A percentile compares a stretch with the other conserved stretches of the same genome.
These are phyloP conservation scores for Manduca sexta DNA, from an alignment of 1,140 invertebrate genomes.

Conservation along the genomic window DNA sequence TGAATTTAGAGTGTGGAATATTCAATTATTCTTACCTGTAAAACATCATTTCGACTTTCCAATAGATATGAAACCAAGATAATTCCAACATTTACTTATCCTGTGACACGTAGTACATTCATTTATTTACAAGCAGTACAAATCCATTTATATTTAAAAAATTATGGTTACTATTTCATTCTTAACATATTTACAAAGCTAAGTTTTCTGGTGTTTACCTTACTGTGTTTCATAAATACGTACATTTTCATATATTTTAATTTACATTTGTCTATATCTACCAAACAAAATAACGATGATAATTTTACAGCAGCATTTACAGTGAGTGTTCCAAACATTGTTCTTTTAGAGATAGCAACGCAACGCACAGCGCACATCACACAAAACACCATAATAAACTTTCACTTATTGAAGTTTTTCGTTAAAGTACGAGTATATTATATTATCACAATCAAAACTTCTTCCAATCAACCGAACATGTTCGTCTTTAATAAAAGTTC, in stretches of 20 bases:
- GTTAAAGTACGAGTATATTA: slow-evolving; percentile 32
- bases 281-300: slow-evolving; percentile 48
- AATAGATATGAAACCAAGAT: slow-evolving; percentile 1
- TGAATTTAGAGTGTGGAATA: too few relatives aligned
- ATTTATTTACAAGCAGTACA: slow-evolving; percentile 62
- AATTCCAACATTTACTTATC: slow-evolving; percentile 19
- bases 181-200: slow-evolving; percentile 66
- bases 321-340: slow-evolving; percentile 42
- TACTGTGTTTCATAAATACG: slow-evolving; percentile 71
- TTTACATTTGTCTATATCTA: slow-evolving; percentile 68
- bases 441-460: slow-evolving; percentile 51
- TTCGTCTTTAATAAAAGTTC: slow-evolving; percentile 32
- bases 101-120: slow-evolving; percentile 31
- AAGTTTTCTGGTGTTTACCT: slow-evolving; percentile 70
- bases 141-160: slow-evolving; percentile 49
- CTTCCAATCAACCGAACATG: slow-evolving; percentile 27
- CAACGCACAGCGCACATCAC: slow-evolving; percentile 25
- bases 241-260: slow-evolving; percentile 57
- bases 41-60: too few relatives aligned
- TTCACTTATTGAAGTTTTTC: slow-evolving; percentile 41
- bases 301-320: slow-evolving; percentile 55
- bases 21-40: too few relatives aligned
- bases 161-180: slow-evolving; percentile 45
- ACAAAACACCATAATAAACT: slow-evolving; percentile 32
- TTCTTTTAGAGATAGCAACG: slow-evolving; percentile 21